A percentile compares a stretch with the other conserved stretches of the same genome.
These are phyloP conservation scores for Drosophila glabriapex DNA, from an alignment of 2,888 invertebrate genomes.

Conservation along the genomic window DNA sequence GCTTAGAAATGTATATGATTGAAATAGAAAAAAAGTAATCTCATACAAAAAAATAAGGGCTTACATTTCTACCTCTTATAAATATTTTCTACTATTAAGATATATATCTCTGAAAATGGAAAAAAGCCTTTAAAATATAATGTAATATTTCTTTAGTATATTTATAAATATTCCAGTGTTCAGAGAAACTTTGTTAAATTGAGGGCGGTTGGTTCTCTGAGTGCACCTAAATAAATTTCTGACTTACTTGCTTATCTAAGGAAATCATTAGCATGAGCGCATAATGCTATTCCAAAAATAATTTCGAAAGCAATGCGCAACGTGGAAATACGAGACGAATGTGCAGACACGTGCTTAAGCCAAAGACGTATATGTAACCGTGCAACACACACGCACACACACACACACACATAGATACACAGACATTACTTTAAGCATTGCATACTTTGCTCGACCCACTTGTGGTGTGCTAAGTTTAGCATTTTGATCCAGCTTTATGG, in stretches of 20 bases:
- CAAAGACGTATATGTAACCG: constrained; percentile 26
- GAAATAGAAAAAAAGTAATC: neutral
- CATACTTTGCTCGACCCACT: constrained; percentile 58
- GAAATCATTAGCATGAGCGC: constrained; percentile 23
- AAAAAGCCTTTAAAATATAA: neutral
- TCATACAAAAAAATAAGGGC: neutral
- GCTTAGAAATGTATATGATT: neutral
- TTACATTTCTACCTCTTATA: neutral
- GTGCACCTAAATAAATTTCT: neutral
- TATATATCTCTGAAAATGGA: neutral
- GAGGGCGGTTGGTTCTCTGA: neutral
- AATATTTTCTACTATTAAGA: neutral
- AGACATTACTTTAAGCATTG: constrained; percentile 12
- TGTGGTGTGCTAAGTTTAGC: constrained; percentile 31
- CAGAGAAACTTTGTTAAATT: neutral
- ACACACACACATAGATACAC: neutral
- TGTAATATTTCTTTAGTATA: too few species aligned
- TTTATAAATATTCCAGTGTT: neutral
- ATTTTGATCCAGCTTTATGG: constrained; percentile 11
- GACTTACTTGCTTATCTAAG: neutral
- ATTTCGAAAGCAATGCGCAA: constrained; percentile 11
- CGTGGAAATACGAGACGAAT: constrained; percentile 29
- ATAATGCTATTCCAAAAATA: constrained; percentile 35
- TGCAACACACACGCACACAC: neutral
- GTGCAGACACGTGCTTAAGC: constrained; percentile 45